phyloP scores from a whole-genome alignment of 2,797 vertebrate genomes.

The Cetoscarus ocellatus region DNA sequence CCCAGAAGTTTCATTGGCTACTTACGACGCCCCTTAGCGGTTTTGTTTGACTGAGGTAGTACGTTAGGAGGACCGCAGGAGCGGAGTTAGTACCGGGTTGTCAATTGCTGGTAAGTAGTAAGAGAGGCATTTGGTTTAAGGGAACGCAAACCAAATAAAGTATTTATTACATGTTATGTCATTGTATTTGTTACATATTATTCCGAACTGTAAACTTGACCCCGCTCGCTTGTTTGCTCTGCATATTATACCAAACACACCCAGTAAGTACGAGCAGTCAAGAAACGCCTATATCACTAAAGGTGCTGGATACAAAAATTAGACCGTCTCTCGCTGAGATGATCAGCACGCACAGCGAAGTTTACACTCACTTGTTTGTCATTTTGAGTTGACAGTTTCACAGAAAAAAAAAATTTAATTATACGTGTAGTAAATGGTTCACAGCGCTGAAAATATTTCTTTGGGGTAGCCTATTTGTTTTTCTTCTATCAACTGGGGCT shows the following conservation, averaged over 20 bases:
- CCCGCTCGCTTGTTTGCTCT: constrained; percentile 24
- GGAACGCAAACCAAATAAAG: not conserved
- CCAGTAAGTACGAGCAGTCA: not conserved
- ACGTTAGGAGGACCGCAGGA: constrained; percentile 10
- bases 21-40: not conserved
- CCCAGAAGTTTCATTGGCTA: constrained; percentile 48
- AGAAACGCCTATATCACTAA: constrained; percentile 38
- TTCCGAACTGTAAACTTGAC: not conserved
- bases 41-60: not conserved
- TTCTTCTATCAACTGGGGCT: too few species aligned
- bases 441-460: too few species aligned
- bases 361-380: too few species aligned
- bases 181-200: fast-evolving
- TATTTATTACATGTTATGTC: fast-evolving
- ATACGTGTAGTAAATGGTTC: too few species aligned
- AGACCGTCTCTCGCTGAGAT: too few species aligned
- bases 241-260: constrained; percentile 16
- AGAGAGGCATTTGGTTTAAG: not conserved
- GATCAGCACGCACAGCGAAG: too few species aligned
- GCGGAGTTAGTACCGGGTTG: constrained; percentile 25
- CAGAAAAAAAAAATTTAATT: too few species aligned
- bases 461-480: too few species aligned
- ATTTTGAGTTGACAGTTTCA: too few species aligned
- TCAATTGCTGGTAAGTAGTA: not conserved
- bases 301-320: not conserved